These are phyloP conservation scores for Mythimna impura DNA, from an alignment of 2,888 invertebrate species.

Conservation along the genomic window DNA sequence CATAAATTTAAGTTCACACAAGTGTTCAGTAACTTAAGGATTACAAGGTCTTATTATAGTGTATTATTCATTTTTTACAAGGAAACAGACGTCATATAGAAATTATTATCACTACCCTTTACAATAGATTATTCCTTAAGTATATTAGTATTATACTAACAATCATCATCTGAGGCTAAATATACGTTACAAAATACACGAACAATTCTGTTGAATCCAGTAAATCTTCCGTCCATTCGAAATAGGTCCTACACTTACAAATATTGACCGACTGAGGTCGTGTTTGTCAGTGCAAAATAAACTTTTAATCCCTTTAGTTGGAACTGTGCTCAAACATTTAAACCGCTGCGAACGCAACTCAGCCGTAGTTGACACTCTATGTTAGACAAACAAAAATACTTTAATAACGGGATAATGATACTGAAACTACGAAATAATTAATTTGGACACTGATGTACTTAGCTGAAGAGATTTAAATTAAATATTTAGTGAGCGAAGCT, in stretches of 20 bases:
- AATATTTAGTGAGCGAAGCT: constrained; percentile 3
- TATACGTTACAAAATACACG: constrained; percentile 10
- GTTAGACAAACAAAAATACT: constrained; percentile 60
- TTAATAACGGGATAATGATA: constrained; percentile 52
- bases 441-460: constrained; percentile 22
- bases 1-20: too few species aligned
- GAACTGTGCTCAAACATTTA: constrained; percentile 56
- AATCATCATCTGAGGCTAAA: neutral
- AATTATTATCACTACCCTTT: neutral
- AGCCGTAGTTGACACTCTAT: constrained; percentile 44
- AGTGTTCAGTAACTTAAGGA: neutral
- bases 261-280: constrained; percentile 56
- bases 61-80: constrained; percentile 1
- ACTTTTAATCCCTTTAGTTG: constrained; percentile 63
- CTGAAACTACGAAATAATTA: constrained; percentile 47
- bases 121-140: neutral
- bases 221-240: constrained; percentile 39
- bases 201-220: constrained; percentile 21
- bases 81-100: neutral
- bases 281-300: constrained; percentile 63
- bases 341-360: constrained; percentile 51
- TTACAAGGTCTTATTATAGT: neutral
- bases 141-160: neutral
- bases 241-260: constrained; percentile 48
- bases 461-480: constrained; percentile 4